phyloP scores from a whole-genome alignment of 2,113 vertebrate species.

The Scolopax mira region DNA sequence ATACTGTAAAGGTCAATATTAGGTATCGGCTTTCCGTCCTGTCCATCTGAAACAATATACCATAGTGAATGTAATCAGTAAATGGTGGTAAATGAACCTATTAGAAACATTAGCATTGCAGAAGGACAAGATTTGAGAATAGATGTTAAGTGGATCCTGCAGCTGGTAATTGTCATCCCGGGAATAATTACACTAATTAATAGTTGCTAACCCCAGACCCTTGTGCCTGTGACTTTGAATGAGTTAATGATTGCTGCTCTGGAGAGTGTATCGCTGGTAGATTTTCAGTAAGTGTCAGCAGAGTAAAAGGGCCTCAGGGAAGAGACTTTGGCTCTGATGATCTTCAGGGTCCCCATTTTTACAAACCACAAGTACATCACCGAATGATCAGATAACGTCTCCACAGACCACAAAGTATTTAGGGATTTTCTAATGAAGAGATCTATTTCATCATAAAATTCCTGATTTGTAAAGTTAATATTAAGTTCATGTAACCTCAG shows the following conservation, averaged over 20 bases:
- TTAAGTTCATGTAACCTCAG: constrained; percentile 49
- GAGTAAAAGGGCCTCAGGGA: constrained; percentile 82
- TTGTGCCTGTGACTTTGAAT: constrained; percentile 59
- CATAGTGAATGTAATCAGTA: constrained; percentile 82
- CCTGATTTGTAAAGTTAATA: constrained; percentile 64
- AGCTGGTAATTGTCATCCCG: constrained; percentile 90
- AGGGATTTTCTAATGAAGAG: constrained; percentile 61
- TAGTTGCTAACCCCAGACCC: constrained; percentile 81
- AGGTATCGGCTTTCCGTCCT: constrained; percentile 80
- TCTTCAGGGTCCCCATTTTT: constrained; percentile 78
- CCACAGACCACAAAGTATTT: constrained; percentile 73
- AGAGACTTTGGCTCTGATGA: constrained; percentile 70
- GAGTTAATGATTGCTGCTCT: constrained; percentile 68
- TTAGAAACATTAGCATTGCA: constrained; percentile 77
- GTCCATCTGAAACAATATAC: constrained; percentile 84
- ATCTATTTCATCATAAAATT: constrained; percentile 76
- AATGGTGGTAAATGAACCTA: constrained; percentile 87
- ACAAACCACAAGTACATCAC: constrained; percentile 85
- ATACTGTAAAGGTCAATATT: constrained; percentile 83
- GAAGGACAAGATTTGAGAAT: constrained; percentile 74
- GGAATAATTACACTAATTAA: constrained; percentile 98
- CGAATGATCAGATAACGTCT: constrained; percentile 80
- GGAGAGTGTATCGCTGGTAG: constrained; percentile 58
- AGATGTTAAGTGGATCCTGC: constrained; percentile 89
- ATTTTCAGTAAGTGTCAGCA: constrained; percentile 82